Conservation (phyloP, 1,140 invertebrate species). For the Sitophilus oryzae region DNA sequence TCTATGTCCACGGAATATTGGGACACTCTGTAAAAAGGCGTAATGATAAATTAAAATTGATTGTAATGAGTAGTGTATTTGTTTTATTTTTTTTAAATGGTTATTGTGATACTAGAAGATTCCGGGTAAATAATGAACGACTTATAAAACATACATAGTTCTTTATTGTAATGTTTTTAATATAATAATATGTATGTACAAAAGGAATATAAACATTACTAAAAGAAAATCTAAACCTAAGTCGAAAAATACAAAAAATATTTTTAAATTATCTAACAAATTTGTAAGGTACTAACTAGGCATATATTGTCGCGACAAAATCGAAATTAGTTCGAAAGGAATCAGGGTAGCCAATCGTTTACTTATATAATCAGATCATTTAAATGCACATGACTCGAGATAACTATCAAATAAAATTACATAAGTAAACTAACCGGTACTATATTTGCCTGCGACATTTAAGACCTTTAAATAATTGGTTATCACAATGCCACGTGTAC, state of each 20-base stretch:
- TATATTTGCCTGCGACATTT: background rate
- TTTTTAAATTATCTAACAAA: background rate
- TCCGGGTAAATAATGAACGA: too few species aligned
- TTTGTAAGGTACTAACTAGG: background rate
- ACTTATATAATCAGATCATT: slow-evolving; percentile 13
- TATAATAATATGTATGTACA: slow-evolving; percentile 11
- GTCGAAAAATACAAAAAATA: slow-evolving; percentile 4
- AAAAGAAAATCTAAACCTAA: slow-evolving; percentile 9
- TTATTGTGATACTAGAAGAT: too few species aligned
- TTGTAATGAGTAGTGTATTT: too few species aligned
- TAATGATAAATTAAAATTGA: too few species aligned
- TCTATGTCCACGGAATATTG: too few species aligned
- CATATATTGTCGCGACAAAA: background rate
- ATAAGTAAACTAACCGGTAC: slow-evolving; percentile 3
- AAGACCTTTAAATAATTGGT: slow-evolving; percentile 17
- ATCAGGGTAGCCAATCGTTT: background rate
- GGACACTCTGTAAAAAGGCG: too few species aligned
- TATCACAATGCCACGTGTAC: slow-evolving; percentile 26
- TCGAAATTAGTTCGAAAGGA: background rate
- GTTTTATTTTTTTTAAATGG: too few species aligned
- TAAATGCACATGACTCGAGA: background rate
- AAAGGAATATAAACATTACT: slow-evolving; percentile 2
- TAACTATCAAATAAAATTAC: slow-evolving; percentile 3
- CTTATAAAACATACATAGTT: background rate
- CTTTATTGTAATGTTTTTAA: slow-evolving; percentile 9